These are phyloP conservation scores for Drosophila athabasca DNA, from an alignment of 1,140 invertebrate species.

Conservation along the genomic window DNA sequence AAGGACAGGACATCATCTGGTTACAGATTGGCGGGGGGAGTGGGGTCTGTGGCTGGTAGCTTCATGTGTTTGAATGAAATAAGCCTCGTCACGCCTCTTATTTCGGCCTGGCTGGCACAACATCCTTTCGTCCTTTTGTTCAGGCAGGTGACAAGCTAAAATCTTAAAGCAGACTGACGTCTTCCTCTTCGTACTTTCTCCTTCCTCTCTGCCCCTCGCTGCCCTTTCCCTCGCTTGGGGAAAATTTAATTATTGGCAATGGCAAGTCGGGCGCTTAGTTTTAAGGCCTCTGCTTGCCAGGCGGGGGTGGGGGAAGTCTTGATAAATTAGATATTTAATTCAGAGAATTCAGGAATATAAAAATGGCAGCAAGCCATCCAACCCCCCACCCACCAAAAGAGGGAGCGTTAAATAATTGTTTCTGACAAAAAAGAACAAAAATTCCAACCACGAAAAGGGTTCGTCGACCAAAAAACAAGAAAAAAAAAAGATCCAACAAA, in stretches of 20 bases:
- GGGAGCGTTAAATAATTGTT: conserved; percentile 70
- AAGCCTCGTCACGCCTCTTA: conserved; percentile 40
- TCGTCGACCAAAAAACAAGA: conserved; percentile 16
- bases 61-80: conserved; percentile 72
- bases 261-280: conserved; percentile 42
- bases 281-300: conserved; percentile 16
- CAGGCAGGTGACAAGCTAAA: conserved; percentile 64
- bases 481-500: conserved; percentile 12
- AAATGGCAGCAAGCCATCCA: conserved; percentile 14
- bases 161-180: conserved; percentile 45
- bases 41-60: conserved; percentile 1
- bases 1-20: conserved; percentile 36
- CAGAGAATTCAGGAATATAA: conserved; percentile 25
- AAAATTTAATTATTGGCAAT: conserved; percentile 52
- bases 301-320: conserved; percentile 26
- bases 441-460: conserved; percentile 76
- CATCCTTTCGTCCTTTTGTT: conserved; percentile 11
- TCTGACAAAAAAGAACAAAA: conserved; percentile 33
- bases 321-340: conserved; percentile 75
- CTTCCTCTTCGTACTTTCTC: background rate
- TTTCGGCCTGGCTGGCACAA: no score
- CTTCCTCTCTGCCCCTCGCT: background rate
- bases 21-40: background rate
- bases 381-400: background rate
- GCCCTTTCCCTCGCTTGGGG: background rate